Percentiles rank a stretch among this genome's conserved stretches.
Conservation (phyloP, 2,888 invertebrate genomes). For the Nomada hirtipes region DNA sequence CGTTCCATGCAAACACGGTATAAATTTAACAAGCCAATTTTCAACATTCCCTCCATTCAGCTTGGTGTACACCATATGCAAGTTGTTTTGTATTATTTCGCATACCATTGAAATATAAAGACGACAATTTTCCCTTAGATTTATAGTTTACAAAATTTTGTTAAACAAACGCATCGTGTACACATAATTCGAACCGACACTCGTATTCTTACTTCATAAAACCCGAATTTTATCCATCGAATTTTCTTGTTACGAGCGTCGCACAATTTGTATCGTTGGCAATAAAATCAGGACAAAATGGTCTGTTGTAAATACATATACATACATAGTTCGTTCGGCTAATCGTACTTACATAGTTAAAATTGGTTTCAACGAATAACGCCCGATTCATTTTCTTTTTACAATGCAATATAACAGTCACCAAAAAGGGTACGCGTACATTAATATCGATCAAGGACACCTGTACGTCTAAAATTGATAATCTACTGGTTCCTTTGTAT, state of each 20-base stretch:
- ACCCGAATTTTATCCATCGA: not conserved
- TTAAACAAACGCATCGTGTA: not conserved
- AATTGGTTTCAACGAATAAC: not conserved
- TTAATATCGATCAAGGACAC: constrained; percentile 30
- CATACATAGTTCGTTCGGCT: not conserved
- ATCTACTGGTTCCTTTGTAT: constrained; percentile 11
- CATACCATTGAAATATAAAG: not conserved
- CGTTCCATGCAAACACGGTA: not conserved
- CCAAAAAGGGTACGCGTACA: constrained; percentile 3
- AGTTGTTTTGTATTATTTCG: constrained; percentile 10
- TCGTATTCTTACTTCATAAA: not conserved
- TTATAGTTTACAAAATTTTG: not conserved
- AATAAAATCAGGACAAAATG: not conserved
- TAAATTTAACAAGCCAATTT: not conserved
- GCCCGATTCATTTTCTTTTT: constrained; percentile 10
- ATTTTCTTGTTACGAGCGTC: not conserved
- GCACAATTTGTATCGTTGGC: not conserved
- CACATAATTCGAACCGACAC: not conserved
- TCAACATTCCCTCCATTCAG: not conserved
- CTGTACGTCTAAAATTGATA: constrained; percentile 5
- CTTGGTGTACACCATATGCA: not conserved
- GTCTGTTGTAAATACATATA: not conserved
- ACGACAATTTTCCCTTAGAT: not conserved
- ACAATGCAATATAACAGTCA: not conserved
- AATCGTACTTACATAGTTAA: constrained; percentile 1